A percentile compares a stretch with the other conserved stretches of the same genome.
Evolutionary conservation across 2,113 vertebrate species (phyloP).

Genomic region (Halcyon malimbica): DNA sequence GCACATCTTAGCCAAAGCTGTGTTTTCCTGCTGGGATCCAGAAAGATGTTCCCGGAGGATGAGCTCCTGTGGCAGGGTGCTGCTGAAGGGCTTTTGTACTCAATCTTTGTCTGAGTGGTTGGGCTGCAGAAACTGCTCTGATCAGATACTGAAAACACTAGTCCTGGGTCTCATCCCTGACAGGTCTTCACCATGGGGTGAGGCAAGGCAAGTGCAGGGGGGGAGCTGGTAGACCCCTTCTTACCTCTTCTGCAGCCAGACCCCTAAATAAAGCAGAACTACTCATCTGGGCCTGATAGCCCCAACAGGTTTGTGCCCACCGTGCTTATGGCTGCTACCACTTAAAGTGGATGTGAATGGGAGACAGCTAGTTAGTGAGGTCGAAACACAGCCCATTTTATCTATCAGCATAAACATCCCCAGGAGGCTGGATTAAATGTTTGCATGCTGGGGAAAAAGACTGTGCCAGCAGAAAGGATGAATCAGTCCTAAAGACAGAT

Average conservation of each 20-base stretch:
- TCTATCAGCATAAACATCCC: slow-evolving; percentile 27
- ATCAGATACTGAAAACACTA: background rate
- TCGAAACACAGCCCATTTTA: background rate
- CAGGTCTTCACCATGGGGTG: accelerated
- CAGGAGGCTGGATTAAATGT: background rate
- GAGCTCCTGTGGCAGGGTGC: background rate
- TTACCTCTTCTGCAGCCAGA: background rate
- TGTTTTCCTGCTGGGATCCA: background rate
- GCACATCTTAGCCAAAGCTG: background rate
- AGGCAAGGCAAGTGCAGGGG: background rate
- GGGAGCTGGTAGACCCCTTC: background rate
- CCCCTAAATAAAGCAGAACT: background rate
- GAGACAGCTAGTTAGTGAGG: background rate
- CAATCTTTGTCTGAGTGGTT: background rate
- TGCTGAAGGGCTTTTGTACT: background rate
- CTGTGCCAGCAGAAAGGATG: slow-evolving; percentile 36
- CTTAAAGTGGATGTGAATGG: background rate
- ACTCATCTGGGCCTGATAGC: background rate
- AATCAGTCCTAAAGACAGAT: slow-evolving; percentile 20
- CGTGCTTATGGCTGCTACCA: background rate
- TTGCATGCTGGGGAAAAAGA: slow-evolving; percentile 2
- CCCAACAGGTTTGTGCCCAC: background rate
- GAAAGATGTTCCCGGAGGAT: background rate
- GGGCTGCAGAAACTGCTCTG: background rate
- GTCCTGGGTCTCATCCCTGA: background rate